Base-by-base conservation (phyloP, 2,797 vertebrate species). In the Pagetopsis macropterus region DNA sequence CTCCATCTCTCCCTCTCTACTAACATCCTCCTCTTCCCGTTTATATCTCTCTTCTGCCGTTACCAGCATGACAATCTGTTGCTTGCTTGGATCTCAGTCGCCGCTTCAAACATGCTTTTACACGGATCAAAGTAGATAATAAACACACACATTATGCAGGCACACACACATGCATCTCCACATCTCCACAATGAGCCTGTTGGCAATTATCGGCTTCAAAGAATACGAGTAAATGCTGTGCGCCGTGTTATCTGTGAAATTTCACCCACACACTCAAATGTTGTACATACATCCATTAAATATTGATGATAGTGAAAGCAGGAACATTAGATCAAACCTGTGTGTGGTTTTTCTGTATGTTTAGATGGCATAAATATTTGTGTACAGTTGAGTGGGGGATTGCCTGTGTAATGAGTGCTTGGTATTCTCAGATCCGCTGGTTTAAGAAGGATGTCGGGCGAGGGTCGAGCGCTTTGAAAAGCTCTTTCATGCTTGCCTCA, bases 161-260 rank as follows among this genome's bases (percentile, higher is more conserved):
- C 69, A 23, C 62, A 64, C 27, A 59, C 56, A 33, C 49, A 55
- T 11, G 2, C 43, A 0, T 65, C 43, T 61, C 33, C 41, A 65
- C 68, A 62, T 19, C 19, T 52, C 59, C 68, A 87, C 79, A 86
- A 84, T 83, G 74, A 88, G 78, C 61, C 27, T 37, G 58, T 58
- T 74, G 74, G 72, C 70, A 81, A 79, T 90, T 81, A 84, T 63
- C 52, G 70, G 62, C 86, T 90, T 92, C 90, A 89, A 90, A 92
- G 76, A 74, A 56, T 45, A 16, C 49, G 48, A 75, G 72, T 82
- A 74, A 70, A 81, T 61, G 68, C 65, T 56, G 66, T 72, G 43
- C 40, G 7, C 40, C 23, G 63, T 52, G 46, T 68, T 73, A 61
- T 57, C 66, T 17, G 55, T 72, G 49, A 63, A 71, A 69, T 72